Percentiles rank a stretch among this genome's conserved stretches.
Evolutionary conservation across 2,888 invertebrate species (phyloP).

Genomic region (Pseudococcus jackbeardsleyi): DNA sequence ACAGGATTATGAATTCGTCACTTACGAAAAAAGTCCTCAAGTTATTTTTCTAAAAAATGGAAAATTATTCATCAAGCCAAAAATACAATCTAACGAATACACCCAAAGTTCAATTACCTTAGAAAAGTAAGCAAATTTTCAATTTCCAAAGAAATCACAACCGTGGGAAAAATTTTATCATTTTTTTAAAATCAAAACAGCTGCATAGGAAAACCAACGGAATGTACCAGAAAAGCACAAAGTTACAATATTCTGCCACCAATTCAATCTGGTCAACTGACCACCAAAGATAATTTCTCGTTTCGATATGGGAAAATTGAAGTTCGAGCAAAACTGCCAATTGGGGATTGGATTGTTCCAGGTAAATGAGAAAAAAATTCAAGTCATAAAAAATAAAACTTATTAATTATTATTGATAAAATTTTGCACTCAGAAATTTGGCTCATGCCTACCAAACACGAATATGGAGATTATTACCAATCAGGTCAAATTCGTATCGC

Average conservation of each 20-base stretch:
- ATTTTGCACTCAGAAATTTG: constrained; percentile 69
- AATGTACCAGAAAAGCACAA: constrained; percentile 59
- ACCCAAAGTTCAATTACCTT: constrained; percentile 1
- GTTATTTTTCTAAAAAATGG: constrained; percentile 60
- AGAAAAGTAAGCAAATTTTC: background rate
- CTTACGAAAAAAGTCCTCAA: constrained; percentile 53
- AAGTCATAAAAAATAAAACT: no score
- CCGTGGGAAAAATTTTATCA: background rate
- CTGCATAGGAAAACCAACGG: constrained; percentile 60
- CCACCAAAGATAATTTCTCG: constrained; percentile 75
- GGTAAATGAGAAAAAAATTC: constrained; percentile 71
- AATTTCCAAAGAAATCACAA: background rate
- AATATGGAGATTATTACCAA: constrained; percentile 68
- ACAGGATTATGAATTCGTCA: constrained; percentile 65
- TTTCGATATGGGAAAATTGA: constrained; percentile 80
- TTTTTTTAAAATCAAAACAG: constrained; percentile 30
- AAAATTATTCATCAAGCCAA: constrained; percentile 64
- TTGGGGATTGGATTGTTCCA: constrained; percentile 84
- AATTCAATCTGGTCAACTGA: constrained; percentile 76
- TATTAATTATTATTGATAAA: no score
- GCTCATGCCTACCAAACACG: constrained; percentile 69
- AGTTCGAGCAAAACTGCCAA: constrained; percentile 80
- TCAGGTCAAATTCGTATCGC: constrained; percentile 73
- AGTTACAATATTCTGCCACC: constrained; percentile 77
- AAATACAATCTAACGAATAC: constrained; percentile 57